phyloP scores from a whole-genome alignment of 2,797 vertebrate species.

The Microctenopoma steveboyesi region DNA sequence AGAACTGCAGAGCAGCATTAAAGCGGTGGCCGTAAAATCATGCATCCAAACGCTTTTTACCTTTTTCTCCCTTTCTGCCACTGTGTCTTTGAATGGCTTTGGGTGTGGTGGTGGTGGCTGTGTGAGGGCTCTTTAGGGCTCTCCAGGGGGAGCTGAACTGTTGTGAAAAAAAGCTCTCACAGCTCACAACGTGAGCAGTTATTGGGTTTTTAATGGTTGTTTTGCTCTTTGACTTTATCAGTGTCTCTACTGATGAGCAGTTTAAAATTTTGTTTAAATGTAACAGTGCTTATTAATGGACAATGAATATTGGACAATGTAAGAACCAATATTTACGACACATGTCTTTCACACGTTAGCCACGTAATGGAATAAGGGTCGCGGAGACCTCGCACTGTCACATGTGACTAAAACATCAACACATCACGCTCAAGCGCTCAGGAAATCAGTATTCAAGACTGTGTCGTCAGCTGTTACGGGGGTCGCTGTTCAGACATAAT shows the following conservation, averaged over 20 bases:
- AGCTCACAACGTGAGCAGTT: constrained; percentile 42
- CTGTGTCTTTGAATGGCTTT: constrained; percentile 36
- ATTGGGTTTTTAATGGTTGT: constrained; percentile 35
- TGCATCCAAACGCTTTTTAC: constrained; percentile 45
- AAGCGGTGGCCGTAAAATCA: constrained; percentile 43
- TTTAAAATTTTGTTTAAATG: constrained; percentile 7
- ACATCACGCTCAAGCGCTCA: constrained; percentile 15
- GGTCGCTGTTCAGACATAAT: constrained; percentile 59
- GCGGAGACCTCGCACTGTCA: background rate
- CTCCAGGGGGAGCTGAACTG: constrained; percentile 17
- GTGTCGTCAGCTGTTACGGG: constrained; percentile 40
- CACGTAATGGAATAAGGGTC: background rate
- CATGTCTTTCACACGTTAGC: background rate
- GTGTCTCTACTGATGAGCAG: background rate
- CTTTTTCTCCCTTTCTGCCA: constrained; percentile 32
- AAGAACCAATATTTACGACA: background rate
- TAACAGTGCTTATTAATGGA: background rate
- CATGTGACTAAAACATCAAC: constrained; percentile 28
- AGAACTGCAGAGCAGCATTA: constrained; percentile 45
- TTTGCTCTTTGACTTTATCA: constrained; percentile 8
- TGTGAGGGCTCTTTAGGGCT: constrained; percentile 34
- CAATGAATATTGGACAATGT: background rate
- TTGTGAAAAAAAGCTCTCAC: constrained; percentile 25
- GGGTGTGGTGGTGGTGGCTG: background rate
- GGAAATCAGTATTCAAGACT: constrained; percentile 65